A percentile compares a stretch with the other conserved stretches of the same genome.
Conservation (phyloP, 1,140 invertebrate genomes). For the Mercenaria mercenaria region DNA sequence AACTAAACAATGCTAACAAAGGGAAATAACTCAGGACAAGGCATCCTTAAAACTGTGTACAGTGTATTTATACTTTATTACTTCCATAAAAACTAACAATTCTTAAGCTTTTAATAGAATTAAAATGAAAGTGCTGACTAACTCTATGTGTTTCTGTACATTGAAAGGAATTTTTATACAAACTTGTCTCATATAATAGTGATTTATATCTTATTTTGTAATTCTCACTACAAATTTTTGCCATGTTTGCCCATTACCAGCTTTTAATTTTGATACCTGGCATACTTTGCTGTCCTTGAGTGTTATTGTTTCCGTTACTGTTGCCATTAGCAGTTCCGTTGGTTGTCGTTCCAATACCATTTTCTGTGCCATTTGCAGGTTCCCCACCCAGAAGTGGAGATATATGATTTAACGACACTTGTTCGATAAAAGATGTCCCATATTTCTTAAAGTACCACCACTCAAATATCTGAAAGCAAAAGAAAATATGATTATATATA, state of each 20-base stretch:
- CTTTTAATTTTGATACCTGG: conserved; percentile 53
- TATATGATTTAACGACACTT: conserved; percentile 97
- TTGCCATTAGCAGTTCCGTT: conserved; percentile 76
- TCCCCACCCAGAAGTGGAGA: conserved; percentile 96
- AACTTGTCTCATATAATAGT: too few species aligned
- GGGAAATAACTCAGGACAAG: too few species aligned
- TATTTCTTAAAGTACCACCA: conserved; percentile 99
- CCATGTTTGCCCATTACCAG: conserved; percentile 53
- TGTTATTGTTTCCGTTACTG: conserved; percentile 71
- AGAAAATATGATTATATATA: background rate
- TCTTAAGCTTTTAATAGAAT: too few species aligned
- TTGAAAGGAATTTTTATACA: too few species aligned
- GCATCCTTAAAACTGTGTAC: too few species aligned
- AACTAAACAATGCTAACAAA: background rate
- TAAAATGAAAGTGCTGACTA: too few species aligned
- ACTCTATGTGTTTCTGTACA: too few species aligned
- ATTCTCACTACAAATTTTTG: background rate
- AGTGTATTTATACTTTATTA: too few species aligned
- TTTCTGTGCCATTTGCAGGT: conserved; percentile 84
- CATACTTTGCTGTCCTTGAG: conserved; percentile 71
- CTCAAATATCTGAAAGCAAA: conserved; percentile 93
- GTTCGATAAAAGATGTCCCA: conserved; percentile 99
- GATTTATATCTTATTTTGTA: too few species aligned
- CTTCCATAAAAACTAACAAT: too few species aligned
- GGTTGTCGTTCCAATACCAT: conserved; percentile 71